phyloP scores from a whole-genome alignment of 2,888 invertebrate genomes.

The Rhamnusium bicolor region DNA sequence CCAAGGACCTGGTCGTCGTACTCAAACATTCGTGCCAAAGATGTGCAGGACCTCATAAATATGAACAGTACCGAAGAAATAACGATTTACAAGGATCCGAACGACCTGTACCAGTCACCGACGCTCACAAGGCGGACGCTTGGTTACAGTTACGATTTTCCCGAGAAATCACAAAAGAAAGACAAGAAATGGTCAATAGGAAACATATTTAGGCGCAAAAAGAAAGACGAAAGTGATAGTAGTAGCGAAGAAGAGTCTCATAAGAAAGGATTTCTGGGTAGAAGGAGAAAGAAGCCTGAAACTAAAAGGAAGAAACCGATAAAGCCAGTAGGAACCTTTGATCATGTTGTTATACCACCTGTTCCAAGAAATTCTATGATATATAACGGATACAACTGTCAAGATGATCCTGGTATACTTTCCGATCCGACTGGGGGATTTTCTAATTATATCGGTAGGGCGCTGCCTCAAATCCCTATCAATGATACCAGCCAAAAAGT shows the following conservation, averaged over 20 bases:
- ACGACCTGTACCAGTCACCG: constrained; percentile 60
- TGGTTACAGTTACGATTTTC: constrained; percentile 72
- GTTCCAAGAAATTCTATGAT: constrained; percentile 45
- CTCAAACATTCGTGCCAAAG: constrained; percentile 65
- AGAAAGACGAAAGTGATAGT: constrained; percentile 77
- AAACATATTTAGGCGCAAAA: constrained; percentile 83
- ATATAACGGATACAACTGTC: constrained; percentile 55
- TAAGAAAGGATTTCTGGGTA: constrained; percentile 66
- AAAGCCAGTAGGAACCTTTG: constrained; percentile 76
- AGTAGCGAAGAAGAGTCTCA: constrained; percentile 72
- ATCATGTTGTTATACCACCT: constrained; percentile 75
- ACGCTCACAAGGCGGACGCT: constrained; percentile 65
- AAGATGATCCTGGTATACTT: constrained; percentile 73
- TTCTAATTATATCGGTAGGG: constrained; percentile 57
- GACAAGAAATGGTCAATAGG: constrained; percentile 87
- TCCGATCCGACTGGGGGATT: constrained; percentile 74
- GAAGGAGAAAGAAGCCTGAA: constrained; percentile 67
- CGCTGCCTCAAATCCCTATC: constrained; percentile 56
- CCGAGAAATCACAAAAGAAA: constrained; percentile 74
- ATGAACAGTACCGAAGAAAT: constrained; percentile 69
- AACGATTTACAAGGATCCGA: constrained; percentile 54
- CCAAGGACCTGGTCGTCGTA: constrained; percentile 69
- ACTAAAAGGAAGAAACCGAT: constrained; percentile 73
- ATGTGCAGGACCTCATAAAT: constrained; percentile 56
- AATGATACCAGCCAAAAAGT: constrained; percentile 65